These are phyloP conservation scores for Caenorhabditis auriculariae DNA, from an alignment of 2,888 invertebrate genomes.

Conservation along the genomic window DNA sequence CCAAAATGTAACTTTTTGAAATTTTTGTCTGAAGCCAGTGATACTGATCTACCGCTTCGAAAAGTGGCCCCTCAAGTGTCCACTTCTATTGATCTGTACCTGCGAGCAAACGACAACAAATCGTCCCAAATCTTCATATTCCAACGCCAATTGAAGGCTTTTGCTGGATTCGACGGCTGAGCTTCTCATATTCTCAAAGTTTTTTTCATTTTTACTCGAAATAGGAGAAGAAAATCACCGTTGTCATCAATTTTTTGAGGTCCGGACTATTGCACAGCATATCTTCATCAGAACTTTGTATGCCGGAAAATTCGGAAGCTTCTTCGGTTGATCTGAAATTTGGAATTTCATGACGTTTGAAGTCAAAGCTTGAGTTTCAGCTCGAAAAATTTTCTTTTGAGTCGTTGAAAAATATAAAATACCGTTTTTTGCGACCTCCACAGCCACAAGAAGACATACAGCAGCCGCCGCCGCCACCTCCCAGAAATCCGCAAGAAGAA, in stretches of 20 bases:
- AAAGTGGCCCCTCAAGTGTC: too few species aligned
- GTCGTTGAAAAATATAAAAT: too few species aligned
- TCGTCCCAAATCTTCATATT: constrained; percentile 11
- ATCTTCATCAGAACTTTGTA: constrained; percentile 10
- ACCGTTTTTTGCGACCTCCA: constrained; percentile 21
- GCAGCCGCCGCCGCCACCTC: constrained; percentile 19
- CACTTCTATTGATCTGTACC: too few species aligned
- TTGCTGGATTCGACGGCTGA: constrained; percentile 9
- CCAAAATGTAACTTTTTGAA: too few species aligned
- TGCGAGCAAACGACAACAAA: constrained; percentile 24
- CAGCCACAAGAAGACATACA: constrained; percentile 13
- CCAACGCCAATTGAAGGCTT: constrained; percentile 15
- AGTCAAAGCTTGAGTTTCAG: too few species aligned
- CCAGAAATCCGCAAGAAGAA: constrained; percentile 16
- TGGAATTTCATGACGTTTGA: too few species aligned
- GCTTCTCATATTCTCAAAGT: constrained; percentile 11
- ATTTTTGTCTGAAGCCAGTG: too few species aligned
- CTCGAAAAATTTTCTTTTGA: too few species aligned
- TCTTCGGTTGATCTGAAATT: too few species aligned
- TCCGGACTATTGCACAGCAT: constrained; percentile 23
- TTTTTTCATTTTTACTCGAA: not conserved
- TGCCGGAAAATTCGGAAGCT: constrained; percentile 10
- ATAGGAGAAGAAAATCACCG: constrained; percentile 5
- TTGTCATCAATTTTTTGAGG: constrained; percentile 12
- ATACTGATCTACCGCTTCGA: too few species aligned